Base-by-base conservation (phyloP, 30 jellyfish, hydroid and myxozoan species). In the Pelagia noctiluca region DNA sequence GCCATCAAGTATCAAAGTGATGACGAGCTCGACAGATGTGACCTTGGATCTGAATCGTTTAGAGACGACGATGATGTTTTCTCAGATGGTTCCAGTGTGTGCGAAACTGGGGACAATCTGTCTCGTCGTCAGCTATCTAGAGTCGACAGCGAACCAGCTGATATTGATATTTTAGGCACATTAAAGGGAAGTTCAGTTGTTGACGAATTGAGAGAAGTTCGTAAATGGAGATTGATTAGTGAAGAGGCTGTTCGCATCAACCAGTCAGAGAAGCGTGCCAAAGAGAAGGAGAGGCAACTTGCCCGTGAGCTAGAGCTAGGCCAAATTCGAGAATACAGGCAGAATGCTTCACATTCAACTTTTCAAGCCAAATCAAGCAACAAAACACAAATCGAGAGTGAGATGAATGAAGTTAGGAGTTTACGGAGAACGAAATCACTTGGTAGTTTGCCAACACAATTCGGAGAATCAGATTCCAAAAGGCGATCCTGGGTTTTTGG, bases 401-500 rank as follows among this genome's bases (percentile, higher is more conserved):
- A 42, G 57, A 8, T 42, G 16, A 8, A 16, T 42, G 12, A 42
- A 42, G 57, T 42, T 5, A 42, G 57, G 16, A 42, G 57, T 42
- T 16, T 42, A 42, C 8, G 57, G 57, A 42, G 16, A 42, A 16
- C 57, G 8, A 42, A 42, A 16, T 42, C 57, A 42, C 57, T 42
- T 42, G 16, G 57, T 42, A 42, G 16, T 42, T 16, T 42, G 8
- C 57, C 57, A 42, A 5, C 57, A 42, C 16, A 16, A 16, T 5
- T 16, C 16, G 57, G 57, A 42, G n/a, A n/a, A n/a, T 42, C 16
- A 16, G 57, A 16, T 42, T 42, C 57, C 8, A 42, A 42, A 37
- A 62, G 75, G 25, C 63, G 46, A n/a, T n/a, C 90, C 5, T 80
- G 90, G 90, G 76, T 80, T 1, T 80, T 80, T 64, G 90, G 90